Evolutionary conservation across 2,888 invertebrate genomes (phyloP), one percentile per base, ranked within the genome.

Genomic region (Axea sp.): DNA sequence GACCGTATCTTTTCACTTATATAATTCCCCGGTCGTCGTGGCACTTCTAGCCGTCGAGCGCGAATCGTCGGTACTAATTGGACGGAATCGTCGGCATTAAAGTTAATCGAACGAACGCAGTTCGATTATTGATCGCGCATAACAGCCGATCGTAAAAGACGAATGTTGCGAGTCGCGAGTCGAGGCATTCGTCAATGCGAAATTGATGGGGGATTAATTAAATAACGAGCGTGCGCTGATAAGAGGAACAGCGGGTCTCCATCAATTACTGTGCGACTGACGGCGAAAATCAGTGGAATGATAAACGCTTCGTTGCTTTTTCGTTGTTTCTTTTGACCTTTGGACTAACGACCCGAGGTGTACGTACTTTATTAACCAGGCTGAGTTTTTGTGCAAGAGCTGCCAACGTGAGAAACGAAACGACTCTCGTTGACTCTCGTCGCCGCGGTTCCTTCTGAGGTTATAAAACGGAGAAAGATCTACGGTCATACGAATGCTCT

Each of bases 31-130:
- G 69, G 71, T 67, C 59, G 75, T 62, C 72, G 75, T 68, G 68
- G 75, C 76, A 74, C 76, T 73, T 65, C 49, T 62, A 75, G 75
- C 76, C 76, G 78, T 78, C 51, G 71, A 68, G 73, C 71, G 74
- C 68, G 77, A 76, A 75, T 76, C 78, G 76, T 71, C 51, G 60
- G 65, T 78, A 75, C 78, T 78, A 78, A 78, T 78, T 78, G 77
- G 77, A 77, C 76, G 72, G 65, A 75, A 72, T 78, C 74, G 75
- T 53, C 57, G 73, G 76, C 71, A 76, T 78, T 77, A 77, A 78
- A 74, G 75, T 75, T 73, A 76, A 78, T 76, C 73, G 74, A 74
- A 75, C 62, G 64, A 68, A 64, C 64, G 76, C 73, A 51, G 65
- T 7, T 14, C 55, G 60, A 62, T 69, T 69, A 69, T 69, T 62